These are phyloP conservation scores for Crypturellus undulatus DNA, from an alignment of 2,113 vertebrate species.

Conservation along the genomic window DNA sequence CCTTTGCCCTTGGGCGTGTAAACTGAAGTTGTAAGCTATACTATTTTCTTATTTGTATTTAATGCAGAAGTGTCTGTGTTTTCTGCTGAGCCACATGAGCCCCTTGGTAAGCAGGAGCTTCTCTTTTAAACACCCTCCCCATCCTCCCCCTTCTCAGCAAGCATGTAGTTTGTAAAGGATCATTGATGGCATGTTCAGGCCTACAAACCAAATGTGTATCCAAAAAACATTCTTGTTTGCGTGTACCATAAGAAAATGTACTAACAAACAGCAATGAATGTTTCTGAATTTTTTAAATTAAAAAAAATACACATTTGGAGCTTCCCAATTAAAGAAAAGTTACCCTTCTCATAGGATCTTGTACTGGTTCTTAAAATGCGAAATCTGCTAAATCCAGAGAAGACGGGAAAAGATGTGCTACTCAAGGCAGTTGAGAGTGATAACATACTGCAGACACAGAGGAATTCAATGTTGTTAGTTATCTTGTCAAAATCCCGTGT, in stretches of 20 bases:
- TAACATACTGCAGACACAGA: not conserved
- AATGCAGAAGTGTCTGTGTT: not conserved
- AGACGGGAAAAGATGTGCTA: not conserved
- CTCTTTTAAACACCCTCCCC: not conserved
- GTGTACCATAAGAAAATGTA: not conserved
- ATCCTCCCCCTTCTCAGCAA: not conserved
- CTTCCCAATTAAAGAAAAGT: not conserved
- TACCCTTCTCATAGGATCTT: not conserved
- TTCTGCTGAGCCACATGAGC: not conserved
- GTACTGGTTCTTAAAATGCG: not conserved
- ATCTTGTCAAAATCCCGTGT: conserved; percentile 20
- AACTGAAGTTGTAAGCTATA: not conserved
- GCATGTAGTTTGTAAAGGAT: not conserved
- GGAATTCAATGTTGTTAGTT: not conserved
- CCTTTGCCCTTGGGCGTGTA: not conserved
- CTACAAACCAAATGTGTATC: not conserved
- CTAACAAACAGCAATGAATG: not conserved
- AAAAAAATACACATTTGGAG: not conserved
- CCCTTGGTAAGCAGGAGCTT: not conserved
- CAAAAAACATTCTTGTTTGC: not conserved
- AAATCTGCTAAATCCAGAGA: not conserved
- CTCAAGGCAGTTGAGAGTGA: not conserved
- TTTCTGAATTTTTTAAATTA: not conserved
- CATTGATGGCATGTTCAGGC: not conserved
- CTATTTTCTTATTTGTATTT: not conserved